Conservation (phyloP, 1,140 invertebrate species). For the Aphis gossypii region DNA sequence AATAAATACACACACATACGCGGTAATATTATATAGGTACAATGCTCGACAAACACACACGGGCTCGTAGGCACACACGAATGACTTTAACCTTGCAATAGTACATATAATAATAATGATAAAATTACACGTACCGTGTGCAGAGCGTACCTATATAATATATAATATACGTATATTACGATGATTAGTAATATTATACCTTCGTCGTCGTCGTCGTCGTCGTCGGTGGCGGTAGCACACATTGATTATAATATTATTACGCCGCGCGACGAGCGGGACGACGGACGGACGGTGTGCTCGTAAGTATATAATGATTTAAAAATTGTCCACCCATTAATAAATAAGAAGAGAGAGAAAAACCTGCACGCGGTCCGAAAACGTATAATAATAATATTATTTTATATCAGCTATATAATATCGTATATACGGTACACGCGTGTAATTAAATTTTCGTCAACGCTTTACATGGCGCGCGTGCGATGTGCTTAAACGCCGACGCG, state of each 20-base stretch:
- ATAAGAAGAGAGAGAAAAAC: not conserved
- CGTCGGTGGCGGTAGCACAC: too few relatives aligned
- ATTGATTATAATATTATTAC: not conserved
- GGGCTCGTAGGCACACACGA: not conserved
- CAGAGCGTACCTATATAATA: not conserved
- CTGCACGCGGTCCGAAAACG: not conserved
- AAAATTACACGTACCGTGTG: not conserved
- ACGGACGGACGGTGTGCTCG: not conserved
- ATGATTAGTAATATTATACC: not conserved
- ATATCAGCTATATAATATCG: not conserved
- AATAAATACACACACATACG: not conserved
- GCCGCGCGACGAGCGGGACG: not conserved
- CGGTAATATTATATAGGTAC: not conserved
- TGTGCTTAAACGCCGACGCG: not conserved
- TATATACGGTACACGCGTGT: not conserved
- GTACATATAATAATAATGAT: not conserved
- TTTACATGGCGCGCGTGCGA: not conserved
- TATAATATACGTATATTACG: not conserved
- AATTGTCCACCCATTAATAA: not conserved
- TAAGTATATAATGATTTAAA: not conserved
- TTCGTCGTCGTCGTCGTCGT: too few relatives aligned
- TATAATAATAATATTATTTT: not conserved
- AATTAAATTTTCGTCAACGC: conserved; percentile 19
- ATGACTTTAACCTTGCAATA: not conserved
- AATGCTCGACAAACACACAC: not conserved